Evolutionary conservation across 1,140 invertebrate species (phyloP).

Genomic region (Pogonognathellus flavescens): DNA sequence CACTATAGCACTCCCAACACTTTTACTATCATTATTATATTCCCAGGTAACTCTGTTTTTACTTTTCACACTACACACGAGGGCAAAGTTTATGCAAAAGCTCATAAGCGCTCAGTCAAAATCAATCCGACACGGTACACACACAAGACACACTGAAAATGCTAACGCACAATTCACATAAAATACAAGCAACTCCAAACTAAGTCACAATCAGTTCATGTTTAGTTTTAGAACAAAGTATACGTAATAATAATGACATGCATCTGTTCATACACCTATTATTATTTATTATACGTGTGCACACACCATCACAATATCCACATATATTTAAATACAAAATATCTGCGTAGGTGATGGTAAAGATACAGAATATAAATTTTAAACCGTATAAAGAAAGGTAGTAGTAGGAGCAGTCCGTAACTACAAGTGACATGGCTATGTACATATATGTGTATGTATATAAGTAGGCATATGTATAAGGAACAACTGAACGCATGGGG

Average conservation of each 20-base stretch:
- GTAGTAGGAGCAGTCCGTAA: background rate
- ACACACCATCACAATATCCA: no score
- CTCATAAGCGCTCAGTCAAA: background rate
- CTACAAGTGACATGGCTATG: background rate
- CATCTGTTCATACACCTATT: no score
- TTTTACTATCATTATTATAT: background rate
- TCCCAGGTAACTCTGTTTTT: background rate
- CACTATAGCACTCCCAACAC: no score
- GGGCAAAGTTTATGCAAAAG: background rate
- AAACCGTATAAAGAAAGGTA: background rate
- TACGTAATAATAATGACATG: no score
- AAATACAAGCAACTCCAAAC: no score
- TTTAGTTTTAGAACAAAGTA: no score
- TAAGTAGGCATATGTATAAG: constrained; percentile 3
- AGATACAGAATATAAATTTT: no score
- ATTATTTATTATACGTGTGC: no score
- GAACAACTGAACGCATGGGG: background rate
- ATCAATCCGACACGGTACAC: background rate
- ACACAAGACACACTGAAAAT: background rate
- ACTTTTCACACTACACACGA: background rate
- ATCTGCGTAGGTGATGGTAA: no score
- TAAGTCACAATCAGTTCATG: no score
- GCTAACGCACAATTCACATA: background rate
- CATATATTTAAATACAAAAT: no score
- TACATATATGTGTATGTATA: background rate